Conservation (phyloP, 2,888 invertebrate species). For the Heliconius aoede region DNA sequence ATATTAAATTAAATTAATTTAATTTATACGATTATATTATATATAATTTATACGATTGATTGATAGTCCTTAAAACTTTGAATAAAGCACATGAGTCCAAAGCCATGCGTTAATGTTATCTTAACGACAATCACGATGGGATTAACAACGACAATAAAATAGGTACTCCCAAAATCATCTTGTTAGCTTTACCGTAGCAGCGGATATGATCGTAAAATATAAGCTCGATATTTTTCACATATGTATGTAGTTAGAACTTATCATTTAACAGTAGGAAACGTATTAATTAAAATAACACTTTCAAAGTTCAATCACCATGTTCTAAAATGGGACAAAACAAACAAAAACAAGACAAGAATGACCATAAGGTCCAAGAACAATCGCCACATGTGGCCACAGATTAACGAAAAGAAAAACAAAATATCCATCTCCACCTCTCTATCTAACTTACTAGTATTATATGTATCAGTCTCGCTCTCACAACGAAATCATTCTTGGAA, state of each 20-base stretch:
- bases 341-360: constrained; percentile 64
- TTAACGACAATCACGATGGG: constrained; percentile 25
- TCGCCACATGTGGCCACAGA: constrained; percentile 82
- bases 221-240: constrained; percentile 14
- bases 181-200: constrained; percentile 9
- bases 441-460: constrained; percentile 46
- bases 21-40: too few relatives aligned
- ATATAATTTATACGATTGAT: too few relatives aligned
- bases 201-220: constrained; percentile 11
- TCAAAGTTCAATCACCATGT: constrained; percentile 71
- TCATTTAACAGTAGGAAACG: constrained; percentile 54
- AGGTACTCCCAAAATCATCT: constrained; percentile 25
- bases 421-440: constrained; percentile 60
- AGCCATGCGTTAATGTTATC: constrained; percentile 22
- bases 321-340: constrained; percentile 55
- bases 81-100: constrained; percentile 17
- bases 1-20: not conserved
- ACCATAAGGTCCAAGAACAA: constrained; percentile 82
- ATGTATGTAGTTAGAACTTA: constrained; percentile 3
- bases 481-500: constrained; percentile 82
- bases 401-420: constrained; percentile 81
- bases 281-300: constrained; percentile 80
- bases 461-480: constrained; percentile 55
- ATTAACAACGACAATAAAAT: constrained; percentile 29
- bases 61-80: constrained; percentile 20